phyloP scores from a whole-genome alignment of 2,113 vertebrate genomes.

The Campylomormyrus numenius region DNA sequence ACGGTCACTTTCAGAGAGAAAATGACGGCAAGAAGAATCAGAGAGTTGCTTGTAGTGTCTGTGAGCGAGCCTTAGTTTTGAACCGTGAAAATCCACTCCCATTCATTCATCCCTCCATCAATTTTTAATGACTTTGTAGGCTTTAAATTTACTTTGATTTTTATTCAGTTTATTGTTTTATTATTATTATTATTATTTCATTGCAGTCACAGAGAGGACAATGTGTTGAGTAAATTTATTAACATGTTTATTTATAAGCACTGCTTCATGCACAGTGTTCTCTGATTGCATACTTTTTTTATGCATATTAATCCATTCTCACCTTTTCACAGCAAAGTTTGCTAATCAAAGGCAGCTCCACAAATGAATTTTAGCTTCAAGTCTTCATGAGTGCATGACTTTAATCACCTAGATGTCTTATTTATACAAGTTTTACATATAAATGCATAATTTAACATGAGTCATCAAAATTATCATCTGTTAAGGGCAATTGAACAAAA shows the following conservation, averaged over 20 bases:
- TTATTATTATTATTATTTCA: neutral
- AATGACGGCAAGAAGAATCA: neutral
- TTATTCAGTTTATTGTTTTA: neutral
- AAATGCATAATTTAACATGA: neutral
- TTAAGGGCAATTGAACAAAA: neutral
- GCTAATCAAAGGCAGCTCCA: neutral
- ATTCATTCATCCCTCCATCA: neutral
- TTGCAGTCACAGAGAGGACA: neutral
- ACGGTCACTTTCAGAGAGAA: neutral
- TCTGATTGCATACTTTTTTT: neutral
- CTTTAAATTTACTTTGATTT: neutral
- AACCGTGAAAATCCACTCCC: neutral
- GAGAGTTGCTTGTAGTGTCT: neutral
- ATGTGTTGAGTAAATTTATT: neutral
- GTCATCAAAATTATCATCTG: neutral
- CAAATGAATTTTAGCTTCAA: neutral
- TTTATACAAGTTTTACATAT: neutral
- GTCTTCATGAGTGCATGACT: neutral
- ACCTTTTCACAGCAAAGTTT: neutral
- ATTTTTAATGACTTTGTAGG: neutral
- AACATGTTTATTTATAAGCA: neutral
- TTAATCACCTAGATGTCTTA: neutral
- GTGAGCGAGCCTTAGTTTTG: neutral
- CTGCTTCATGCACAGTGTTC: neutral
- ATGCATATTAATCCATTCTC: neutral